phyloP scores from a whole-genome alignment of 2,888 invertebrate genomes.

The Polydrusus cervinus region DNA sequence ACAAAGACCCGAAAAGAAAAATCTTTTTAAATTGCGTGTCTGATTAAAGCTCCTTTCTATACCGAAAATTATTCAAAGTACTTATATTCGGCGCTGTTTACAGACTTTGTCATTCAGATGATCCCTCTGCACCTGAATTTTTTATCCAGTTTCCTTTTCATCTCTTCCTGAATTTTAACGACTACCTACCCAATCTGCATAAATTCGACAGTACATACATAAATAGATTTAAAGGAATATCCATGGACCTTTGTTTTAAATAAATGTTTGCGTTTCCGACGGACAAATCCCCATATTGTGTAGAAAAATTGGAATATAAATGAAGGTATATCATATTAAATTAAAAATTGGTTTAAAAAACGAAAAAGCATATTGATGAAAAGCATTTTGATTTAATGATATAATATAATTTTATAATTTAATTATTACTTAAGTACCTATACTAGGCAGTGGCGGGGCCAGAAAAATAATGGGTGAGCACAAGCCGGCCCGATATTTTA shows the following conservation, averaged over 20 bases:
- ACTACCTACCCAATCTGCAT: constrained; percentile 50
- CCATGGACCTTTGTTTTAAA: neutral
- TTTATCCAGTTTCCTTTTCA: constrained; percentile 44
- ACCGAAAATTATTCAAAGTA: constrained; percentile 52
- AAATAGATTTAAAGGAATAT: constrained; percentile 3
- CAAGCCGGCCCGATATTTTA: too few relatives aligned
- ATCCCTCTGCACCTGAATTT: constrained; percentile 52
- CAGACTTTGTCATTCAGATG: constrained; percentile 53
- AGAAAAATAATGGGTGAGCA: too few relatives aligned
- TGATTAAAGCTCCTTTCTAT: constrained; percentile 49
- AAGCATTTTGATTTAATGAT: too few relatives aligned
- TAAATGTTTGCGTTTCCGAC: neutral
- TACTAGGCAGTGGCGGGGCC: too few relatives aligned
- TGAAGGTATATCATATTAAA: too few relatives aligned
- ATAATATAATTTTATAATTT: too few relatives aligned
- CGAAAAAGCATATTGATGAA: too few relatives aligned
- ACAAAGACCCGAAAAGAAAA: constrained; percentile 25
- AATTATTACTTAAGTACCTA: too few relatives aligned
- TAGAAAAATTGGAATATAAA: neutral
- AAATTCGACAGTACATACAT: constrained; percentile 33
- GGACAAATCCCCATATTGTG: neutral
- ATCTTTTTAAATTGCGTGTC: constrained; percentile 34
- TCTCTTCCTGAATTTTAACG: constrained; percentile 49
- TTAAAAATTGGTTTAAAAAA: too few relatives aligned
- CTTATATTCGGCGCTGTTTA: constrained; percentile 49